Evolutionary conservation across 2,797 vertebrate genomes (phyloP), one percentile per base, ranked within the genome.

Genomic region (Hippocampus kuda): DNA sequence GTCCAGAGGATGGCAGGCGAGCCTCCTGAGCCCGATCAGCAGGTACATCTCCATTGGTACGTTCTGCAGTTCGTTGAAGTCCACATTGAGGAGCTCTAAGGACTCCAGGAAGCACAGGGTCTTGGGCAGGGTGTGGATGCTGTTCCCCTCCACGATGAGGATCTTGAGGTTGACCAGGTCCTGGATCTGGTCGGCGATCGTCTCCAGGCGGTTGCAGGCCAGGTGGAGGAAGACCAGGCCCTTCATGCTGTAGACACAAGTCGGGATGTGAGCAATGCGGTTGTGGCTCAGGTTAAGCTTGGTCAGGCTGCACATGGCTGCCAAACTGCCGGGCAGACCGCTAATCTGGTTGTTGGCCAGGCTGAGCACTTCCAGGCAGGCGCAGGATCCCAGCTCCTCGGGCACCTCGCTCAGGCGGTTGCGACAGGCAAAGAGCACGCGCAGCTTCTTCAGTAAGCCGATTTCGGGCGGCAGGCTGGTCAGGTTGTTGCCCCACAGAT

Each of bases 201-300:
- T 94, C 81, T 95, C 94, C 76, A 99, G 89, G 15, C 86, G 90
- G 66, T 98, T 98, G 82, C 91, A 92, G 54, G 94, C 95, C 60
- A 97, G 81, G 12, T 98, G 94, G 64, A 99, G 79, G 85, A 98
- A 98, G 30, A 93, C 91, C 68, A 98, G 87, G 48, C 86, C 91
- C 79, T 88, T 93, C 87, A 97, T 88, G 0, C 89, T 84, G 0
- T 95, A 97, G 73, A 98, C 86, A 1, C 95, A 98, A 66, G 92
- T 75, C 0, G 95, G 96, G 81, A 98, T 94, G 82, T 95, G 93
- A 0, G 74, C 80, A 0, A 99, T 93, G 53, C 51, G 79, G 73
- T 99, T 99, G 88, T 96, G 91, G 84, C 95, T 97, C 12, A 97
- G 91, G 82, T 98, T 99, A 77, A 99, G 89, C 75, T 98, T 97